phyloP scores from a whole-genome alignment of 2,888 invertebrate genomes.

The Amphipoea lucens region DNA sequence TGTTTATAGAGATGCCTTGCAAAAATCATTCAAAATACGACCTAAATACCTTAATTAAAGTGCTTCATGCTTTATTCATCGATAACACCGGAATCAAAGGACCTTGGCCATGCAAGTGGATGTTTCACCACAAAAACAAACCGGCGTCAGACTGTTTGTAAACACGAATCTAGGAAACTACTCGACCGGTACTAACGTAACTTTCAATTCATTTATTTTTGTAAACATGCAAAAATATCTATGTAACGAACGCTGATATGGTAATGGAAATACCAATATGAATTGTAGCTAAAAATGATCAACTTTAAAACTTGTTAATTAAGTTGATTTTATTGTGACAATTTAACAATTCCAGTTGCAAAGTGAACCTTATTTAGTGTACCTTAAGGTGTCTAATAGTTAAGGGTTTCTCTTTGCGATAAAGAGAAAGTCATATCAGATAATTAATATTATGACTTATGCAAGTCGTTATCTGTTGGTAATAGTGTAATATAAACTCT shows the following conservation, averaged over 20 bases:
- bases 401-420: neutral
- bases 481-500: constrained; percentile 17
- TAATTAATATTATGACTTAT: constrained; percentile 29
- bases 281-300: neutral
- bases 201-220: constrained; percentile 7
- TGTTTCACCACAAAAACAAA: constrained; percentile 3
- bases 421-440: constrained; percentile 26
- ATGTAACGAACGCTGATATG: neutral
- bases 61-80: neutral
- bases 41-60: neutral
- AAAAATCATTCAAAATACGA: neutral
- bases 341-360: neutral
- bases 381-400: neutral
- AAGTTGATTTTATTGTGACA: neutral
- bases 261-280: neutral
- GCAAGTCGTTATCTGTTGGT: constrained; percentile 19
- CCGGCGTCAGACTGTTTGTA: constrained; percentile 41
- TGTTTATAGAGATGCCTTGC: neutral
- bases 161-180: constrained; percentile 37
- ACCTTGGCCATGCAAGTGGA: constrained; percentile 2
- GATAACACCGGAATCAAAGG: neutral
- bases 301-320: neutral
- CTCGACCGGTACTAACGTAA: constrained; percentile 6
- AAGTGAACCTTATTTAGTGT: neutral
- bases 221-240: constrained; percentile 15